A percentile compares a stretch with the other conserved stretches of the same genome.
phyloP scores from a whole-genome alignment of 1,140 invertebrate genomes.

The Zaprionus ghesquierei region DNA sequence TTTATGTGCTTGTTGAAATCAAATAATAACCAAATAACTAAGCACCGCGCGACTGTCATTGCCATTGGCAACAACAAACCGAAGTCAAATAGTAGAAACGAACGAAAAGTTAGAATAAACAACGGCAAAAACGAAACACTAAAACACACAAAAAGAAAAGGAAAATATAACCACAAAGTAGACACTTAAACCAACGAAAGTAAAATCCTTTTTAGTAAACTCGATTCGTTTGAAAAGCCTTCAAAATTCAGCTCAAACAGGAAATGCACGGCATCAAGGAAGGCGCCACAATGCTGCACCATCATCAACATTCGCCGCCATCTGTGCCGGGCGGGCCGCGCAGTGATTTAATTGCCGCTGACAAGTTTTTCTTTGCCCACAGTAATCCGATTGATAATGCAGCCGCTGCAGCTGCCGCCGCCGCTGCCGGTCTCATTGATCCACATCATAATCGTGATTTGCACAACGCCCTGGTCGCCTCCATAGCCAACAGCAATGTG shows the following conservation, averaged over 20 bases:
- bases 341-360: conserved; percentile 59
- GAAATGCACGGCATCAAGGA: conserved; percentile 77
- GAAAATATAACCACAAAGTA: conserved; percentile 8
- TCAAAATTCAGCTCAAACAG: conserved; percentile 75
- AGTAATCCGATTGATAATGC: conserved; percentile 84
- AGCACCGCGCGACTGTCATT: conserved; percentile 31
- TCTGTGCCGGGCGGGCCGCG: conserved; percentile 10
- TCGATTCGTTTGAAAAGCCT: conserved; percentile 14
- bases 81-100: conserved; percentile 13
- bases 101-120: conserved; percentile 8
- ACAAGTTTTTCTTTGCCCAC: conserved; percentile 78
- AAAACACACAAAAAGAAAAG: not conserved
- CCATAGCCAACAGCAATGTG: conserved; percentile 82
- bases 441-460: conserved; percentile 85
- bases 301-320: conserved; percentile 41
- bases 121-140: not conserved
- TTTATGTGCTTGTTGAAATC: conserved; percentile 56
- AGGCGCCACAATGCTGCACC: conserved; percentile 76
- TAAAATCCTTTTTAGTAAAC: not conserved
- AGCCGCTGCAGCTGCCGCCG: conserved; percentile 79
- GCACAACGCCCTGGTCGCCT: conserved; percentile 85
- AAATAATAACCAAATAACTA: conserved; percentile 47
- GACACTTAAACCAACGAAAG: not conserved
- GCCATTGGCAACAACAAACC: conserved; percentile 72
- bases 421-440: conserved; percentile 83